Evolutionary conservation across 1,140 invertebrate species (phyloP).

Genomic region (Pomacea maculata): DNA sequence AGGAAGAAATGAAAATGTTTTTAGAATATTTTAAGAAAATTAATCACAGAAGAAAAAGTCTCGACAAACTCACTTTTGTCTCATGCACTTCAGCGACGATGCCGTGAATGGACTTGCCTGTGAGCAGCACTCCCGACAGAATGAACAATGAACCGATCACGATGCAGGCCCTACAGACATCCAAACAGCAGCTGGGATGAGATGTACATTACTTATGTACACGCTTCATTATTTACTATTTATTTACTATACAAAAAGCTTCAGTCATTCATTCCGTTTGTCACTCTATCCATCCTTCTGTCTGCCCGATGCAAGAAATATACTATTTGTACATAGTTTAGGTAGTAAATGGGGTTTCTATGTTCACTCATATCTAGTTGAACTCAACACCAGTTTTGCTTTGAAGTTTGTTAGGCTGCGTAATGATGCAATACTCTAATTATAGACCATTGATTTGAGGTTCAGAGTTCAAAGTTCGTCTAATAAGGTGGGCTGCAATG

Average conservation of each 20-base stretch:
- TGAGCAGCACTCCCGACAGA: constrained; percentile 22
- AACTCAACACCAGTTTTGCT: too few species aligned
- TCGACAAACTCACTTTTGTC: constrained; percentile 2
- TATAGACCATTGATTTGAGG: too few species aligned
- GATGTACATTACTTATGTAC: background rate
- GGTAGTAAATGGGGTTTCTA: too few species aligned
- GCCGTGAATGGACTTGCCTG: constrained; percentile 19
- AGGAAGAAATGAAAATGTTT: too few species aligned
- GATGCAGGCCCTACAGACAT: constrained; percentile 29
- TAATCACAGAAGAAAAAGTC: background rate
- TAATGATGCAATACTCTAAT: too few species aligned
- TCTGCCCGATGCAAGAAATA: too few species aligned
- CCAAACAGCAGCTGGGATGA: background rate
- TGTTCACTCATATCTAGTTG: too few species aligned
- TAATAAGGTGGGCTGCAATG: too few species aligned
- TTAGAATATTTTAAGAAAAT: too few species aligned
- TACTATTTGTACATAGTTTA: too few species aligned
- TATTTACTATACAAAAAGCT: background rate
- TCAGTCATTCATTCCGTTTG: background rate
- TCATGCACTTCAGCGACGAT: constrained; percentile 25
- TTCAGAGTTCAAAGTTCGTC: too few species aligned
- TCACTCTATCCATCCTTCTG: background rate
- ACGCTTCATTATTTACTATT: background rate
- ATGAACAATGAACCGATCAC: constrained; percentile 23
- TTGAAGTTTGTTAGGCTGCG: too few species aligned